Evolutionary conservation across 2,113 vertebrate genomes (phyloP).

Genomic region (Xenopus laevis): DNA sequence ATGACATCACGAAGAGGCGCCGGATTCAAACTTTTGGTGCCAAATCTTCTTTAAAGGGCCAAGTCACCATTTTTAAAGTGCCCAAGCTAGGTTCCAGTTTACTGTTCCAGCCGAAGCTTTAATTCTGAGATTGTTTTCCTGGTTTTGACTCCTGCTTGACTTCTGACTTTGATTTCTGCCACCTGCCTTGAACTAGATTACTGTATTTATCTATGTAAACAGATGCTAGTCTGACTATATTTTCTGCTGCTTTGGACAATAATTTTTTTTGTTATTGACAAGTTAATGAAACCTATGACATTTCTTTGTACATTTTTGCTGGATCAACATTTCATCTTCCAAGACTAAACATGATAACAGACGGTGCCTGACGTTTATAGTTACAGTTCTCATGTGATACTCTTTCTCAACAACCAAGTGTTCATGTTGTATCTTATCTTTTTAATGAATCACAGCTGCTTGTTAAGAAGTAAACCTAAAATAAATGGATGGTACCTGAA

Average conservation of each 20-base stretch:
- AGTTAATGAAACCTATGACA: neutral
- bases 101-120: no score
- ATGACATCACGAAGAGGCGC: no score
- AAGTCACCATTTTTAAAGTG: no score
- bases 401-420: slow-evolving; percentile 34
- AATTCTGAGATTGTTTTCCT: no score
- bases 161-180: no score
- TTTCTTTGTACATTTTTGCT: slow-evolving; percentile 19
- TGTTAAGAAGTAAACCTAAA: slow-evolving; percentile 49
- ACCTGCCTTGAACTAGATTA: no score
- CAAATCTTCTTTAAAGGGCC: no score
- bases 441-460: slow-evolving; percentile 43
- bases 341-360: slow-evolving; percentile 24
- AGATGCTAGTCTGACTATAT: slow-evolving; percentile 11
- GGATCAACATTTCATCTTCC: slow-evolving; percentile 21
- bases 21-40: no score
- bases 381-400: slow-evolving; percentile 17
- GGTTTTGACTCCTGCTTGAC: no score
- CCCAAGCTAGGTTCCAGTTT: no score
- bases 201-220: neutral
- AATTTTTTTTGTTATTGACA: slow-evolving; percentile 12
- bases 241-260: slow-evolving; percentile 5
- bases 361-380: slow-evolving; percentile 21
- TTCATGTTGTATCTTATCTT: slow-evolving; percentile 38
- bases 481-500: slow-evolving; percentile 52